A percentile compares a stretch with the other conserved stretches of the same genome.
phyloP scores from a whole-genome alignment of 2,113 vertebrate genomes.

The Anseranas semipalmata region DNA sequence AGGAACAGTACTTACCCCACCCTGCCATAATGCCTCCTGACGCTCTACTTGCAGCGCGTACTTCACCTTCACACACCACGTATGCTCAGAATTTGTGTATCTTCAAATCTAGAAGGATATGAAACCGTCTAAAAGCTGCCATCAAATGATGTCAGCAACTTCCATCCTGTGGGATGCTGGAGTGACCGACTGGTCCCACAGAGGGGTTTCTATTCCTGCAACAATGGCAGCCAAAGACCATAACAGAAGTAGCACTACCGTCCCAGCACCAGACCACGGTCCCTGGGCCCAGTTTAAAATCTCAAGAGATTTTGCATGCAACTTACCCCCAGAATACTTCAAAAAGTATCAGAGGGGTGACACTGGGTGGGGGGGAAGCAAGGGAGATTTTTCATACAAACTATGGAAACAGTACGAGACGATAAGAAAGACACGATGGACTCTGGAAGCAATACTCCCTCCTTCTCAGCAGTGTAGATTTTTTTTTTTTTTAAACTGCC shows the following conservation, averaged over 20 bases:
- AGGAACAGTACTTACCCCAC: not conserved
- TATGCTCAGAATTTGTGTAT: not conserved
- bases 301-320: not conserved
- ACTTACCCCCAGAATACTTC: not conserved
- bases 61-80: not conserved
- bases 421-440: not conserved
- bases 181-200: accelerated
- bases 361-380: too few relatives aligned
- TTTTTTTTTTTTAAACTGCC: not conserved
- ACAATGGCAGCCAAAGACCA: not conserved
- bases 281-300: not conserved
- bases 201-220: not conserved
- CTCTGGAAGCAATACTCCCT: not conserved
- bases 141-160: not conserved
- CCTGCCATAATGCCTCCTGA: not conserved
- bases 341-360: not conserved
- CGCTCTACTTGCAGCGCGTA: not conserved
- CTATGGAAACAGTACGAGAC: not conserved
- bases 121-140: not conserved
- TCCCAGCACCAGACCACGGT: not conserved
- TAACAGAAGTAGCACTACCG: not conserved
- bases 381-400: not conserved
- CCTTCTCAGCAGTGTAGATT: not conserved
- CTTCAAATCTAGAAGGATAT: not conserved
- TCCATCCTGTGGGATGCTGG: not conserved